Conservation (phyloP, 2,888 invertebrate genomes). For the Ptilodon capucinus region DNA sequence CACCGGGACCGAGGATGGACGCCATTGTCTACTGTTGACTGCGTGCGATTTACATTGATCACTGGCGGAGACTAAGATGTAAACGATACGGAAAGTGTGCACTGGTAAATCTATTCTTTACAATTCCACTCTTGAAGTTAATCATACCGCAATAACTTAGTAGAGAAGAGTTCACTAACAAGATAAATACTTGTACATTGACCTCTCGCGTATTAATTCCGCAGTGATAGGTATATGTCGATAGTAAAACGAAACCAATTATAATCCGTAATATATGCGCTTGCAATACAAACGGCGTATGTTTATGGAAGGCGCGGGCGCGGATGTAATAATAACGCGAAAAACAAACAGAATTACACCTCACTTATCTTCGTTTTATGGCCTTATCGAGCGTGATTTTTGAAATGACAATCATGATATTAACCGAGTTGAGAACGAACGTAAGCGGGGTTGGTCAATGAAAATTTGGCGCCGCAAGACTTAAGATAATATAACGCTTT, state of each 20-base stretch:
- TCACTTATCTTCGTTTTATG: neutral
- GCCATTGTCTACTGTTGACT: conserved; percentile 20
- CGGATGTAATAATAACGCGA: conserved; percentile 5
- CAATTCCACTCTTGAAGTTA: too few relatives aligned
- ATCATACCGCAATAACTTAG: too few relatives aligned
- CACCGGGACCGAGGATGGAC: conserved; percentile 9
- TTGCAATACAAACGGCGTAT: conserved; percentile 8
- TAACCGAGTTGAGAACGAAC: neutral
- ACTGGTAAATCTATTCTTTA: neutral
- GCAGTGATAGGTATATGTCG: neutral
- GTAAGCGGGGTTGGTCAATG: neutral
- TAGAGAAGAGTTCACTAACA: too few relatives aligned
- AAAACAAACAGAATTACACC: conserved; percentile 7
- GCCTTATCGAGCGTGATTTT: conserved; percentile 4
- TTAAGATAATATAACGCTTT: neutral
- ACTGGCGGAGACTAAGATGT: conserved; percentile 8
- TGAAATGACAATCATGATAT: conserved; percentile 4
- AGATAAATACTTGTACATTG: neutral
- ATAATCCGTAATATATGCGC: conserved; percentile 14
- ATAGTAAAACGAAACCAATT: conserved; percentile 3
- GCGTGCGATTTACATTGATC: conserved; percentile 24
- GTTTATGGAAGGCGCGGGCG: conserved; percentile 14
- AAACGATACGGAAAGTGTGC: neutral
- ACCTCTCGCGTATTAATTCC: neutral
- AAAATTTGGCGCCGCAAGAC: too few relatives aligned